Evolutionary conservation across 2,797 vertebrate genomes (phyloP), one percentile per base, ranked within the genome.

Genomic region (Hippoglossus hippoglossus): DNA sequence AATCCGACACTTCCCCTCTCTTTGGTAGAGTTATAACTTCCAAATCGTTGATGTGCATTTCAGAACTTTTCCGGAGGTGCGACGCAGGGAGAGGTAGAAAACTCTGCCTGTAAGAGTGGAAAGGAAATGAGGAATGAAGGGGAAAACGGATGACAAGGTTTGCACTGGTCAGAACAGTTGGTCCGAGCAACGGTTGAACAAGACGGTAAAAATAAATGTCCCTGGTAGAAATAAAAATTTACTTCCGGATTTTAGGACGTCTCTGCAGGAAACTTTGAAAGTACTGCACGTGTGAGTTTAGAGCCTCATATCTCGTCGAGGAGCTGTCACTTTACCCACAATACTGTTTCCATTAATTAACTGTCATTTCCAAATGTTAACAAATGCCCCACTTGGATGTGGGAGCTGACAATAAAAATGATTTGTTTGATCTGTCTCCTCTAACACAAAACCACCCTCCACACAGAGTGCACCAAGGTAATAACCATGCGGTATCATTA

Each of bases 401-500:
- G 79, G 58, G 80, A 80, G 86, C 81, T 80, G 84, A 86, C 75
- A 80, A 64, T 91, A 87, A 88, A 91, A 75, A 74, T 87, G 85
- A 92, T 91, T 89, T 85, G 78, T 89, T 84, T 67, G 59, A 82
- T 87, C 75, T 28, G 75, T 85, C 75, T 82, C 67, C 64, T 76
- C 73, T 44, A 60, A 72, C 74, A 80, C 28, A 60, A 58, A 87
- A 66, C 74, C 77, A 24, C 49, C 65, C 63, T 64, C 57, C 76
- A 63, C 68, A 54, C 71, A 19, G 26, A 59, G 75, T 55, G 77
- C 83, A 70, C 65, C 60, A 25, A 75, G 80, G 83, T 85, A 90
- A 91, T 87, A 88, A 82, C 85, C 82, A 66, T 47, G 81, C 84
- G 62, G 80, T 82, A 76, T 84, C 86, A 87, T 91, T 88, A 87